These are phyloP conservation scores for Smittia sp. DNA, from an alignment of 2,888 invertebrate species.

Conservation along the genomic window DNA sequence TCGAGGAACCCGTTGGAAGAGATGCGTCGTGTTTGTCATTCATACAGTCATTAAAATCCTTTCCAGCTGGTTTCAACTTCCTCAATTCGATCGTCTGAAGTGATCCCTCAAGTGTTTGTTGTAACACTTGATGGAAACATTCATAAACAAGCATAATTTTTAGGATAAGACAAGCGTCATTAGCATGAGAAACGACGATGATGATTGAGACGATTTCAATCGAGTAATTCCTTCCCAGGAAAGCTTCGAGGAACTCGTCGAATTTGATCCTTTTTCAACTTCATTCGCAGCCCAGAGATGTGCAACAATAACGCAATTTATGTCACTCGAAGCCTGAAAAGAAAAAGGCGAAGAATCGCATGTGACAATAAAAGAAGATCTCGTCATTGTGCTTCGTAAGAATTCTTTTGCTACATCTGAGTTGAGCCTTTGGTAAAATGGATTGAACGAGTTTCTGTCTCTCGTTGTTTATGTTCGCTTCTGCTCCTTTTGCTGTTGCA, in stretches of 20 bases:
- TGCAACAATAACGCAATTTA: constrained; percentile 12
- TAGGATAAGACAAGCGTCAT: not conserved
- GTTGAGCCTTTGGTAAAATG: not conserved
- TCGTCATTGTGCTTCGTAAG: not conserved
- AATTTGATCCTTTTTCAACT: not conserved
- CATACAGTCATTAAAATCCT: constrained; percentile 2
- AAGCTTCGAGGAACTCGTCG: not conserved
- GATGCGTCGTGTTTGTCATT: not conserved
- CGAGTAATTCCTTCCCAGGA: not conserved
- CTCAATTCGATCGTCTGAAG: not conserved
- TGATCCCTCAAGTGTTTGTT: not conserved
- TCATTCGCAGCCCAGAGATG: not conserved
- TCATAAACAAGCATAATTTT: not conserved
- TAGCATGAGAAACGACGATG: not conserved
- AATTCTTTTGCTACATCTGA: not conserved
- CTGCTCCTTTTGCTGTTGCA: too few relatives aligned
- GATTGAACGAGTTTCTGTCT: not conserved
- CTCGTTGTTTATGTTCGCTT: too few relatives aligned
- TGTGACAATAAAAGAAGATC: constrained; percentile 7
- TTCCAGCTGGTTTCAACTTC: constrained; percentile 8
- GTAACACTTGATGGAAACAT: constrained; percentile 3
- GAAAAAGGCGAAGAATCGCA: not conserved
- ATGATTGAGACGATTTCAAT: not conserved
- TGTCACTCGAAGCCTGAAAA: constrained; percentile 1
- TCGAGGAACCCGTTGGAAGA: not conserved